These are phyloP conservation scores for Acanthurus leucopareius DNA, from an alignment of 2,797 vertebrate species.

Conservation along the genomic window DNA sequence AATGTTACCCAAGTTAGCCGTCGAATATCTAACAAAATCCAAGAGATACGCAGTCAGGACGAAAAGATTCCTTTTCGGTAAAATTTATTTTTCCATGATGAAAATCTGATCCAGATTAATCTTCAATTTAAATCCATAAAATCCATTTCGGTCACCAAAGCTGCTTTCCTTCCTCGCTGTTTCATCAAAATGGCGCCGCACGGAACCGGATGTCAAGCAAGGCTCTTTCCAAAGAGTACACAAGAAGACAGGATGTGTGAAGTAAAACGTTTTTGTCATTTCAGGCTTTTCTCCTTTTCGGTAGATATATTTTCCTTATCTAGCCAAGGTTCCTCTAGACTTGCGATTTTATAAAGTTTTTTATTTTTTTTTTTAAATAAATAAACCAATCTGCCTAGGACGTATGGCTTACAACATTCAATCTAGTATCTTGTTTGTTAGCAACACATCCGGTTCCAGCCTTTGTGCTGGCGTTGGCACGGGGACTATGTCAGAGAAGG, in stretches of 20 bases:
- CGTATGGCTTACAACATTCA: no score
- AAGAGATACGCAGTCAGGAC: neutral
- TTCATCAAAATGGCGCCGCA: conserved; percentile 83
- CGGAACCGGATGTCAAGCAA: conserved; percentile 65
- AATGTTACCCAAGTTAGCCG: conserved; percentile 9
- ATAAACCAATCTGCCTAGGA: no score
- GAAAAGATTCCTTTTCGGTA: conserved; percentile 26
- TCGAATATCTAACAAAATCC: conserved; percentile 49
- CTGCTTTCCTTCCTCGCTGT: conserved; percentile 69
- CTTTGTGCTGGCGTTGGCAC: no score
- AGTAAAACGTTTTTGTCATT: no score
- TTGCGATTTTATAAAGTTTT: neutral
- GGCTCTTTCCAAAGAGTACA: conserved; percentile 31
- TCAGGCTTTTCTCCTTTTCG: no score
- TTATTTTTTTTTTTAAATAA: no score
- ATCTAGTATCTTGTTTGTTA: no score
- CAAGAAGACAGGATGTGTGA: neutral
- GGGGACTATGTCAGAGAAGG: no score
- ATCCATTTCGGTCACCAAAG: conserved; percentile 40
- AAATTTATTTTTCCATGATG: neutral
- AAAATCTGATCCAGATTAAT: conserved; percentile 12
- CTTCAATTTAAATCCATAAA: conserved; percentile 69
- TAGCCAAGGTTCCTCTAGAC: no score
- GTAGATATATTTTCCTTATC: no score
- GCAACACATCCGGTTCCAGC: no score